Base-by-base conservation (phyloP, 2,888 invertebrate species). In the Meteorus colon region DNA sequence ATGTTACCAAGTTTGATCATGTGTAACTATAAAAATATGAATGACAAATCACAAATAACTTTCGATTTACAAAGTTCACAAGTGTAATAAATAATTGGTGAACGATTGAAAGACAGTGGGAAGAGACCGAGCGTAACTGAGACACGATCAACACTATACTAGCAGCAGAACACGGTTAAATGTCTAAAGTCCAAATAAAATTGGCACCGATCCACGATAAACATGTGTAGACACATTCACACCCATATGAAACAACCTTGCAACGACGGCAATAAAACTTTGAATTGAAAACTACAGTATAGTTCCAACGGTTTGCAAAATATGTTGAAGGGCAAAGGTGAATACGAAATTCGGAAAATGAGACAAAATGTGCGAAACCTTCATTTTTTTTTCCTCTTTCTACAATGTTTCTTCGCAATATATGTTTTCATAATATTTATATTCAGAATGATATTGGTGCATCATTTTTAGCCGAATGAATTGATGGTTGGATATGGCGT, bases 131-230 rank as follows among this genome's bases (percentile, higher is more conserved):
- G 29, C 16, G 62, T 31, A n/a, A 62, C 62, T 31, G n/a, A 31
- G 34, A n/a, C n/a, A 29, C 62, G 62, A n/a, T n/a, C n/a, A 31
- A 34, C 34, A 62, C n/a, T n/a, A 14, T 31, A 34, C 34, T 29
- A 55, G 19, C 55, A 19, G 55, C n/a, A 55, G 4, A 55, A 55
- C 55, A 55, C 55, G n/a, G 55, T 55, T 55, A 55, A 55, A 55
- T 55, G 55, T 55, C 55, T 55, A 55, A 55, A 55, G 55, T 55
- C 55, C 55, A 55, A 55, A 19, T 55, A 55, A 55, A 55, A 55
- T 55, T 55, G 55, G 55, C 55, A 55, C n/a, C 55, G 19, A 55
- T 8, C 10, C 55, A 55, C 55, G 19, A 55, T 55, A 19, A 55
- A 55, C 10, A 55, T 19, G 8, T 19, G 19, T 8, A 55, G 19